A percentile compares a stretch with the other conserved stretches of the same genome.
These are phyloP conservation scores for Festucalex cinctus DNA, from an alignment of 2,113 vertebrate genomes.

Conservation along the genomic window DNA sequence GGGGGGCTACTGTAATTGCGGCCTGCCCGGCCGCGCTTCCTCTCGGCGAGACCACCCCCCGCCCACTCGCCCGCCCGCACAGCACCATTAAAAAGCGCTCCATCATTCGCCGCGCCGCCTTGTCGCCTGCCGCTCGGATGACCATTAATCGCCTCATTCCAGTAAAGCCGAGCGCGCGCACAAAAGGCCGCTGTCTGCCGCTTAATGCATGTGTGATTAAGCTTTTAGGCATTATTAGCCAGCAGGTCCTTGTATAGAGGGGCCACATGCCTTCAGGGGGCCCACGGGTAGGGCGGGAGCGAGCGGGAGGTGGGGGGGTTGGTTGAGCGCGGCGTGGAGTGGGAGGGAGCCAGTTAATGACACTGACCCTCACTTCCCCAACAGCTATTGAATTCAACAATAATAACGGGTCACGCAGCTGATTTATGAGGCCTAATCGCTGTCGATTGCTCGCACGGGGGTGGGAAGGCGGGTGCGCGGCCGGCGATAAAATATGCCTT, in stretches of 20 bases:
- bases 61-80: slow-evolving; percentile 7
- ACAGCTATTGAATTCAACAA: slow-evolving; percentile 94
- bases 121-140: slow-evolving; percentile 88
- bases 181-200: slow-evolving; percentile 91
- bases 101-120: slow-evolving; percentile 87
- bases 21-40: slow-evolving; percentile 24
- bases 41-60: slow-evolving; percentile 42
- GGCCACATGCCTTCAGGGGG: slow-evolving; percentile 85
- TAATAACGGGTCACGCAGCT: slow-evolving; percentile 93
- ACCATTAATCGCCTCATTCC: slow-evolving; percentile 98
- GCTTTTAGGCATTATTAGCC: slow-evolving; percentile 85
- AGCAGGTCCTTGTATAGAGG: slow-evolving; percentile 83
- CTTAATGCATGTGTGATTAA: slow-evolving; percentile 89
- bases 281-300: slow-evolving; percentile 77
- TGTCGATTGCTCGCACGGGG: slow-evolving; percentile 86
- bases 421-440: slow-evolving; percentile 98
- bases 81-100: slow-evolving; percentile 83
- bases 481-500: slow-evolving; percentile 71
- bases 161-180: slow-evolving; percentile 88
- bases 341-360: slow-evolving; percentile 92
- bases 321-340: slow-evolving; percentile 46
- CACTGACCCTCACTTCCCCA: slow-evolving; percentile 97
- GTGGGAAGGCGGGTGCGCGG: background rate
- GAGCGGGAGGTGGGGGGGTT: slow-evolving; percentile 77
- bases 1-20: slow-evolving; percentile 71